A percentile compares a stretch with the other conserved stretches of the same genome.
Evolutionary conservation across 2,888 invertebrate species (phyloP).

Genomic region (Plebejus argus): DNA sequence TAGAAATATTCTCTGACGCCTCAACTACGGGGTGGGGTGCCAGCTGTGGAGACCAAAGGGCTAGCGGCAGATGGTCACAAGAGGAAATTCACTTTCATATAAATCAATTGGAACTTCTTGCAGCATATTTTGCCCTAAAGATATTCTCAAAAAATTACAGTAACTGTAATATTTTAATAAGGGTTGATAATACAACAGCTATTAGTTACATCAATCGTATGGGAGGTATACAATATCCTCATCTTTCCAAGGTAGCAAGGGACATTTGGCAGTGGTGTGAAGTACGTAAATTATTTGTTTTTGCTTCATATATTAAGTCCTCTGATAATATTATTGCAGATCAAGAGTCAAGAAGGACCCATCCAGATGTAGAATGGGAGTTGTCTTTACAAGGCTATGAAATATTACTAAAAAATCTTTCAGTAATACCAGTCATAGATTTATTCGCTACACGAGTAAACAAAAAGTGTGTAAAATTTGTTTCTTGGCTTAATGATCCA

Average conservation of each 20-base stretch:
- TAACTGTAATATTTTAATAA: too few species aligned
- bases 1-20: constrained; percentile 19
- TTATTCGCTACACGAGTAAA: too few species aligned
- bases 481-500: too few species aligned
- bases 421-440: too few species aligned
- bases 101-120: too few species aligned
- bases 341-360: constrained; percentile 41
- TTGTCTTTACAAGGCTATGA: constrained; percentile 37
- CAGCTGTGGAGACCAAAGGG: constrained; percentile 26
- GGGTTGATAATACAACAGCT: constrained; percentile 17
- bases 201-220: constrained; percentile 22
- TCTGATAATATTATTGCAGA: constrained; percentile 48
- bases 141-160: too few species aligned
- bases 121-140: too few species aligned
- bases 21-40: constrained; percentile 37
- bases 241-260: constrained; percentile 37
- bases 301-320: constrained; percentile 47
- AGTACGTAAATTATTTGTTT: constrained; percentile 43
- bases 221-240: constrained; percentile 38
- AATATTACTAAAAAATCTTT: background rate
- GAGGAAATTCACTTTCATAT: too few species aligned
- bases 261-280: constrained; percentile 46
- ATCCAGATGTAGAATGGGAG: constrained; percentile 43
- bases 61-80: constrained; percentile 35
- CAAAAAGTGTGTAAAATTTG: too few species aligned